Base-by-base conservation (phyloP, 2,113 vertebrate genomes). In the Hepsetus odoe region DNA sequence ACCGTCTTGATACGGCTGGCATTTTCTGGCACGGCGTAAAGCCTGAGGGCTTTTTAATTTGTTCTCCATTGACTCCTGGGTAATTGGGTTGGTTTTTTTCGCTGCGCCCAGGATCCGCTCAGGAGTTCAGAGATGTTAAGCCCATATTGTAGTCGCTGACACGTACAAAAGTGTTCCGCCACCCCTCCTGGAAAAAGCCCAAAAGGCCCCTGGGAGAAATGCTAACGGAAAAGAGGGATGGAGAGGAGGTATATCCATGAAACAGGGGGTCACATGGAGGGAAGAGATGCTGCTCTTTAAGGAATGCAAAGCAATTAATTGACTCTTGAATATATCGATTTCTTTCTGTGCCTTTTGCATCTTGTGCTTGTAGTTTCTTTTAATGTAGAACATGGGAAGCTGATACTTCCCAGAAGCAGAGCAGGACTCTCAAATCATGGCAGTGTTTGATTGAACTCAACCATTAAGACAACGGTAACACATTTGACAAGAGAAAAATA, bases 31-130 rank as follows among this genome's bases (percentile, higher is more conserved):
- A 69, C 75, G 85, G 80, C 86, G 85, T 70, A 49, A 83, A 85
- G 82, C 90, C 90, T 77, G 33, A 79, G 87, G 89, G 87, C 85
- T 90, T 92, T 92, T 92, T 92, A 90, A 92, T 93, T 93, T 90
- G 89, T 85, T 91, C 85, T 86, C 91, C 86, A 92, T 92, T 92
- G 92, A 93, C 90, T 93, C 76, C 24, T 58, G 56, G 86, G 90
- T 93, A 93, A 93, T 93, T 93, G 92, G 91, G 88, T 91, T 83
- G 86, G 82, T 86, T 82, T 80, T 83, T 75, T 55, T 24, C 6
- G 85, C 85, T 78, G 90, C 88, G 86, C 89, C 88, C 87, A 90
- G 86, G 90, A 88, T 89, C 85, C 76, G 80, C 85, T 87, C 86
- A 80, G 44, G 55, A 87, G 87, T 89, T 92, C 88, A 88, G 76